Percentiles rank a stretch among this genome's conserved stretches.
Conservation (phyloP, 2,888 invertebrate genomes). For the Lithophane ornitopus region DNA sequence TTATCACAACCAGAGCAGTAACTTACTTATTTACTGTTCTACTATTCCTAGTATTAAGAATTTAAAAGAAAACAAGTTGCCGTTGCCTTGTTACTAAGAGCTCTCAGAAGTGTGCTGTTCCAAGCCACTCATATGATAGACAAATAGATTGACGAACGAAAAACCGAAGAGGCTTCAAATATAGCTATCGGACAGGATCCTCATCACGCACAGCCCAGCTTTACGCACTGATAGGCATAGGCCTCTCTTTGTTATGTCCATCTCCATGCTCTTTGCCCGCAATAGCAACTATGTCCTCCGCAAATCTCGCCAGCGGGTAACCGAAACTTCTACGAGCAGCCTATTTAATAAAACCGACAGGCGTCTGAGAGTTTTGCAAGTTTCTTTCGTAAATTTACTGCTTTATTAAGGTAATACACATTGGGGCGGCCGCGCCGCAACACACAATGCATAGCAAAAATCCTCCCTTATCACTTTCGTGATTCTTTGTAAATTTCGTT, state of each 20-base stretch:
- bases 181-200: background rate
- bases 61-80: background rate
- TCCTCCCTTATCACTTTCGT: background rate
- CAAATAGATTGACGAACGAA: background rate
- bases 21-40: background rate
- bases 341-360: background rate
- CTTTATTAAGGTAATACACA: background rate
- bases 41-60: background rate
- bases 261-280: background rate
- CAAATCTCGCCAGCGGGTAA: background rate
- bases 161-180: background rate
- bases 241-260: background rate
- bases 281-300: too few relatives aligned
- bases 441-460: background rate
- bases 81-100: background rate
- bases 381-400: background rate
- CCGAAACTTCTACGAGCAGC: background rate
- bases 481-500: background rate
- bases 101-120: background rate
- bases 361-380: background rate
- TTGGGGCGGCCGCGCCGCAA: background rate
- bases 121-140: background rate
- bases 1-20: background rate
- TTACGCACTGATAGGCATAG: background rate
- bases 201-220: background rate